Base-by-base conservation (phyloP, 2,113 vertebrate genomes). In the Ochotona curzoniae region DNA sequence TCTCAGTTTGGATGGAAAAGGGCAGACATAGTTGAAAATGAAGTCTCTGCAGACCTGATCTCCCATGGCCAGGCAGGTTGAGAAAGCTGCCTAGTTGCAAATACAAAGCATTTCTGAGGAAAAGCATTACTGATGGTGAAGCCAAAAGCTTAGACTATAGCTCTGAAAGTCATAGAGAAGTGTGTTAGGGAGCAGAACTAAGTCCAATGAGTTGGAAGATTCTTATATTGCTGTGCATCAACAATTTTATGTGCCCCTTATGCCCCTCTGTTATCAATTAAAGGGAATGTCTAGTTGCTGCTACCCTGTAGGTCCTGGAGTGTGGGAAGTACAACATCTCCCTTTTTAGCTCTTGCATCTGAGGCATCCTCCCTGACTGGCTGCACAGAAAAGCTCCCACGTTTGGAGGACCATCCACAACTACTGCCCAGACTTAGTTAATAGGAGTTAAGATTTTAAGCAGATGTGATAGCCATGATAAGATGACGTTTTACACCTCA, bases 161-260 rank as follows among this genome's bases (percentile, higher is more conserved):
- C 81, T 7, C 20, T 18, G 67, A 85, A 21, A 71, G 17, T 2
- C 30, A 57, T 17, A 18, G 67, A 63, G 66, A 75, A 67, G 25
- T 44, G 73, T 74, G 83, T 54, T 3, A 49, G 18, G 28, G 18
- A 47, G 28, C 67, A 85, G 54, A 71, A 81, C 32, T 57, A 38
- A 84, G 9, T 25, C 35, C 47, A 47, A 5, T 71, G 76, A 90
- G 32, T 66, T 80, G 60, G 54, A 90, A 35, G 49, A 73, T 86
- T 94, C 94, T 82, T 83, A 35, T 87, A 79, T 47, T 83, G 63
- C 76, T 74, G 51, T 69, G 85, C n/a, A n/a, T 69, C 89, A 92
- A n/a, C 74, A n/a, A 90, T 64, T 85, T 70, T 60, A 38, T 70
- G 18, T 83, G 35, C 15, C 66, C 70, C 63, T 30, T 28, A 15